Evolutionary conservation across 2,113 vertebrate species (phyloP).

Genomic region (Myrmophylax atrothorax): DNA sequence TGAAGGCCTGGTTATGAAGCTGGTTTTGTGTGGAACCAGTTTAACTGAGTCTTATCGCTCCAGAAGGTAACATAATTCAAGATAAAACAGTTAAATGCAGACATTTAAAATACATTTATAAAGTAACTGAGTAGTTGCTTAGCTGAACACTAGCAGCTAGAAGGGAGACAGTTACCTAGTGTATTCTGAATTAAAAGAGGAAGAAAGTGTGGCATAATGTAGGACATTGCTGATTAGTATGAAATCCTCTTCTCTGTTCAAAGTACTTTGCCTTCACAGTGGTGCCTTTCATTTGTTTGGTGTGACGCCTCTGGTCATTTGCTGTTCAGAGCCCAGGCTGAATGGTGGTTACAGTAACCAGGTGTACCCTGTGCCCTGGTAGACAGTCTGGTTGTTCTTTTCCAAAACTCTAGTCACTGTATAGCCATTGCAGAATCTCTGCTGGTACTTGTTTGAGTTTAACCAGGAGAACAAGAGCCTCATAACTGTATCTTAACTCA

Average conservation of each 20-base stretch:
- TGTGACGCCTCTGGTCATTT: not conserved
- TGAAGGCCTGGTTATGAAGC: not conserved
- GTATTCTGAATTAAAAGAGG: not conserved
- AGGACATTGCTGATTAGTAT: not conserved
- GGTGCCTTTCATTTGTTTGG: constrained; percentile 29
- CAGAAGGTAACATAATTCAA: not conserved
- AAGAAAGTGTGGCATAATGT: not conserved
- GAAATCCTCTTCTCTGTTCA: not conserved
- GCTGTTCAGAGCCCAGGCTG: not conserved
- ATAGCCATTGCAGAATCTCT: not conserved
- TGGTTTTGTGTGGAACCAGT: not conserved
- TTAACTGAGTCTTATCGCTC: not conserved
- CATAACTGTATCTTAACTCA: not conserved
- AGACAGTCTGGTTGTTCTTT: not conserved
- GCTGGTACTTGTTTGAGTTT: not conserved
- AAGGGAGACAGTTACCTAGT: not conserved
- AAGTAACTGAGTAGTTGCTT: not conserved
- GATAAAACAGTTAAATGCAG: not conserved
- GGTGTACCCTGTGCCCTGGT: not conserved
- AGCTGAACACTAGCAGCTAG: not conserved
- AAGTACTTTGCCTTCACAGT: constrained; percentile 30
- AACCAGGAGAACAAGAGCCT: not conserved
- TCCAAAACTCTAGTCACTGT: not conserved
- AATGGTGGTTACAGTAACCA: not conserved
- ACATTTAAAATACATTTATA: not conserved